phyloP scores from a whole-genome alignment of 2,113 vertebrate species.

The Hippocampus barbouri region DNA sequence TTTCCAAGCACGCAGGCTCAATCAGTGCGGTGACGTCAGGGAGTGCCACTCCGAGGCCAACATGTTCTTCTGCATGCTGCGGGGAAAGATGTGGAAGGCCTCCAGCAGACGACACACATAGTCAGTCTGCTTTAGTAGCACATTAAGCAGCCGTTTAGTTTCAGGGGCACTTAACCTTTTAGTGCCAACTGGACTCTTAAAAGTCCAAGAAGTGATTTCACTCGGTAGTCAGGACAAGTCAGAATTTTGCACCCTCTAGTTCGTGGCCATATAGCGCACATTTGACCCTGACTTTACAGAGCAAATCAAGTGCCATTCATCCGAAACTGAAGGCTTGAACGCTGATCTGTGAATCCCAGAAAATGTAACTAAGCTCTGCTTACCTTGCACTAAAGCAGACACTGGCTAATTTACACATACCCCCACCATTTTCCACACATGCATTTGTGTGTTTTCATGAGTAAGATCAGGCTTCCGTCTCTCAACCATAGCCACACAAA shows the following conservation, averaged over 20 bases:
- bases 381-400: not conserved
- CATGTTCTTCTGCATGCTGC: slow-evolving; percentile 5
- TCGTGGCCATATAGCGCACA: not conserved
- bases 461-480: too few species aligned
- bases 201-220: not conserved
- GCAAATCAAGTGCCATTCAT: not conserved
- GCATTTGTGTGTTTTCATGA: too few species aligned
- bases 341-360: not conserved
- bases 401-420: not conserved
- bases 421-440: too few species aligned
- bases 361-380: not conserved
- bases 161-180: not conserved
- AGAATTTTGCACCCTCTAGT: not conserved
- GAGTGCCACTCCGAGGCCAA: slow-evolving; percentile 13
- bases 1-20: slow-evolving; percentile 39
- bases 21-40: slow-evolving; percentile 30
- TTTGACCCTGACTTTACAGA: not conserved
- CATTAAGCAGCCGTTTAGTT: not conserved
- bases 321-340: not conserved
- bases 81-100: not conserved
- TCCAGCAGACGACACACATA: not conserved
- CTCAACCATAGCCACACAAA: too few species aligned
- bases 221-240: not conserved
- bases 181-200: not conserved
- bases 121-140: not conserved